Evolutionary conservation across 2,888 invertebrate species (phyloP).

Genomic region (Nipponacmea schrenckii): DNA sequence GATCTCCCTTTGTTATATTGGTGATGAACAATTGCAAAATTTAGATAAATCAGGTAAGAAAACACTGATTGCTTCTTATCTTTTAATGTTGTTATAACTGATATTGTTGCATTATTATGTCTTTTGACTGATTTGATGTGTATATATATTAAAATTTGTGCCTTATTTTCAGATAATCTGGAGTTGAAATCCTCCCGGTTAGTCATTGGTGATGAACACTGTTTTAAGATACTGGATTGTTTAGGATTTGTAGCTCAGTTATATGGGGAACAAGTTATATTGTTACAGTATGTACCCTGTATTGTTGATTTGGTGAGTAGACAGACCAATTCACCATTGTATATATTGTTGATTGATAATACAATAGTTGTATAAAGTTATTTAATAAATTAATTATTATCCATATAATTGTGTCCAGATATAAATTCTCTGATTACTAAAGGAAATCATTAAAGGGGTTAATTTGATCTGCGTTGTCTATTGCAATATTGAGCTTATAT

Average conservation of each 20-base stretch:
- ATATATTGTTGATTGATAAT: too few species aligned
- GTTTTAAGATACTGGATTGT: constrained; percentile 88
- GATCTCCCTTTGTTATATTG: constrained; percentile 92
- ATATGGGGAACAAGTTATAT: constrained; percentile 67
- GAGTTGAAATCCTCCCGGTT: constrained; percentile 46
- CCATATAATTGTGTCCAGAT: too few species aligned
- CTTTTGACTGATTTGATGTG: neutral
- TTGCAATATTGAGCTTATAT: too few species aligned
- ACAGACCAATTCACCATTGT: too few species aligned
- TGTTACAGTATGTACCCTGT: constrained; percentile 65
- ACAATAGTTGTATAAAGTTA: too few species aligned
- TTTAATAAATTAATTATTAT: too few species aligned
- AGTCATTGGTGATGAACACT: constrained; percentile 80
- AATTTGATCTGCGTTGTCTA: too few species aligned
- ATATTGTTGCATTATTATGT: too few species aligned
- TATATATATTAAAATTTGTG: neutral
- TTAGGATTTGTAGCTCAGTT: constrained; percentile 82
- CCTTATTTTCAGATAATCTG: constrained; percentile 29
- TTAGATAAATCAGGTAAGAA: constrained; percentile 42
- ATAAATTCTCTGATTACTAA: too few species aligned
- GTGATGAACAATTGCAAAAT: constrained; percentile 56
- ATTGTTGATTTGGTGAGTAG: constrained; percentile 62
- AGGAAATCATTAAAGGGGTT: too few species aligned
- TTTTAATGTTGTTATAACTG: neutral
- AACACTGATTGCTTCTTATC: too few species aligned